phyloP scores from a whole-genome alignment of 2,888 invertebrate species.

The Lampropteryx suffumata region DNA sequence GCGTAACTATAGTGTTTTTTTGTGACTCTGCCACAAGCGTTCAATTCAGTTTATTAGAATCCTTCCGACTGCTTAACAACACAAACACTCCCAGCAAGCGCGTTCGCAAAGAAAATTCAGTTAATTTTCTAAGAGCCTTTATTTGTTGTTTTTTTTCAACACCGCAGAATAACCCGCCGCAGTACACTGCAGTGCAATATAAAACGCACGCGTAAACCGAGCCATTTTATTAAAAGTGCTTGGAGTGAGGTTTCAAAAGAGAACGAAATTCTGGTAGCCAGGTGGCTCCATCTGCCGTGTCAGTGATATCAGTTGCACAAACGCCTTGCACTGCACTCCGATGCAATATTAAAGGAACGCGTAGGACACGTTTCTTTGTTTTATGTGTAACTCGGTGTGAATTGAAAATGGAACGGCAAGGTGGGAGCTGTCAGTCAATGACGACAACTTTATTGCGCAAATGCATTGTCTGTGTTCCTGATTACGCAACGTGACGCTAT shows the following conservation, averaged over 20 bases:
- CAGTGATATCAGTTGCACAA: no score
- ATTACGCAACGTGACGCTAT: background rate
- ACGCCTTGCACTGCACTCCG: background rate
- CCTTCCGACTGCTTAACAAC: background rate
- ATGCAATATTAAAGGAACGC: background rate
- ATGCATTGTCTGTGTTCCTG: constrained; percentile 5
- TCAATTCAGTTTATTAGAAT: constrained; percentile 3
- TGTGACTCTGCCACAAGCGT: background rate
- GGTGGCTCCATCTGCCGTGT: no score
- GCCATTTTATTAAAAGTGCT: background rate
- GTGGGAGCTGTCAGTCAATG: background rate
- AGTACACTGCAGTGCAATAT: constrained; percentile 2
- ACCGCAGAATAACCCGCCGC: background rate
- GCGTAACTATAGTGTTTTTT: constrained; percentile 3
- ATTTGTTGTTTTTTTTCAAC: constrained; percentile 1
- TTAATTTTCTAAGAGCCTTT: background rate
- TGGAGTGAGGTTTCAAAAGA: background rate
- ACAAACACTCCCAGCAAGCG: no score
- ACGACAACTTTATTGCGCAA: background rate
- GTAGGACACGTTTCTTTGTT: background rate
- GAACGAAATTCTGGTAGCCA: background rate
- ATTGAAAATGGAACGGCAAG: constrained; percentile 1
- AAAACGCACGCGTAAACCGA: background rate
- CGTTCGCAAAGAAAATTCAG: no score
- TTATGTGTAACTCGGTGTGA: background rate